phyloP scores from a whole-genome alignment of 2,113 vertebrate genomes.

The Hippopotamus amphibius region DNA sequence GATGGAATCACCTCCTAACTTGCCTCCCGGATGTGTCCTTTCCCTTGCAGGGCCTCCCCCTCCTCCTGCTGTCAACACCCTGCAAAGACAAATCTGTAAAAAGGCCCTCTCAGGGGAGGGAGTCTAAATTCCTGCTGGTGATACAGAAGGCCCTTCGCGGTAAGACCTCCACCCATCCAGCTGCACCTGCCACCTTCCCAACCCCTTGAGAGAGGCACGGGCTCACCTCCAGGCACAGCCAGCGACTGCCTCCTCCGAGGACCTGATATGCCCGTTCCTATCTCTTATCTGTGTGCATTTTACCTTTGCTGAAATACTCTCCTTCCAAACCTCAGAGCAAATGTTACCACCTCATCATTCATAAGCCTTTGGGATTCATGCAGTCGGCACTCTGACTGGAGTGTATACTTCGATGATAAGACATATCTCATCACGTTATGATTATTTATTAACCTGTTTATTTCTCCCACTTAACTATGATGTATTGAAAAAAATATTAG shows the following conservation, averaged over 20 bases:
- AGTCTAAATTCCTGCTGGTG: background rate
- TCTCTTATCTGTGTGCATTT: background rate
- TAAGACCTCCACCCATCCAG: background rate
- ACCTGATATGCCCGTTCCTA: background rate
- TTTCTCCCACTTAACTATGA: background rate
- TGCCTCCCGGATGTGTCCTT: background rate
- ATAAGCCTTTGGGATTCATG: background rate
- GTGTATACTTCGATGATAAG: constrained; percentile 2
- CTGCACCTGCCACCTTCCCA: background rate
- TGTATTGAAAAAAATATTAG: background rate
- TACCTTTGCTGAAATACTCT: background rate
- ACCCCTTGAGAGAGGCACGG: background rate
- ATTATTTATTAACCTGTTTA: constrained; percentile 5
- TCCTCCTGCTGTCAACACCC: background rate
- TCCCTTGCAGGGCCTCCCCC: background rate
- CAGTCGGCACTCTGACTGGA: background rate
- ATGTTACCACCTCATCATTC: background rate
- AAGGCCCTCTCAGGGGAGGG: background rate
- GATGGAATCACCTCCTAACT: background rate
- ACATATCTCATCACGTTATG: background rate
- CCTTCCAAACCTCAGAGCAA: background rate
- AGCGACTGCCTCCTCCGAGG: background rate
- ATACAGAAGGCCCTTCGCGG: background rate
- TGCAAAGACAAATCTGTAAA: background rate
- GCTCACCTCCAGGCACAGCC: too few species aligned